Evolutionary conservation across 2,113 vertebrate genomes (phyloP).

Genomic region (Salvelinus fontinalis): DNA sequence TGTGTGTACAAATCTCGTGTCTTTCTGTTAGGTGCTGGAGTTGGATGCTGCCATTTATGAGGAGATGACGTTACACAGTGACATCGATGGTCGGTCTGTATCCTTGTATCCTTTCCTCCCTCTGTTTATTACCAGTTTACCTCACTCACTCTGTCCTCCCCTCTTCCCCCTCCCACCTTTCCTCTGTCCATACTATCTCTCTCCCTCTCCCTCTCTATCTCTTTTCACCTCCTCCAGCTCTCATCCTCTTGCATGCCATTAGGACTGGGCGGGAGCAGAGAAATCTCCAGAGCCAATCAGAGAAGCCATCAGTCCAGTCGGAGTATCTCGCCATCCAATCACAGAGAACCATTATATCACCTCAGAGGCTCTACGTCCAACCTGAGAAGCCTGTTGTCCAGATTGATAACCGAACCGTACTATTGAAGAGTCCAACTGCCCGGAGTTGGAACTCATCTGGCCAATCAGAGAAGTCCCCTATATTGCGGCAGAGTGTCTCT

Average conservation of each 20-base stretch:
- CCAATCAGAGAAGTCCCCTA: not conserved
- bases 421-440: not conserved
- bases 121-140: not conserved
- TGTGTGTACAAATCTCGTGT: conserved; percentile 1
- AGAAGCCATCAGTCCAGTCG: not conserved
- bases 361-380: not conserved
- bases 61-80: conserved; percentile 44
- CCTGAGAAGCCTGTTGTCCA: not conserved
- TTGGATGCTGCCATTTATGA: conserved; percentile 48
- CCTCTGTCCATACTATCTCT: too few species aligned
- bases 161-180: too few species aligned
- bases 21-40: conserved; percentile 52
- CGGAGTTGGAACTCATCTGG: not conserved
- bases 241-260: conserved; percentile 40
- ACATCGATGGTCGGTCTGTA: conserved; percentile 44
- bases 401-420: not conserved
- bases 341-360: conserved; percentile 35
- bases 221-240: conserved; percentile 25
- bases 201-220: not conserved
- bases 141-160: not conserved
- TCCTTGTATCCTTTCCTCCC: conserved; percentile 5
- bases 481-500: not conserved
- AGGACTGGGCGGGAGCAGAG: conserved; percentile 10
- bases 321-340: conserved; percentile 11
- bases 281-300: conserved; percentile 6